Percentiles rank a stretch among this genome's conserved stretches.
Conservation (phyloP, 2,797 vertebrate genomes). For the Halcyon smyrnensis region DNA sequence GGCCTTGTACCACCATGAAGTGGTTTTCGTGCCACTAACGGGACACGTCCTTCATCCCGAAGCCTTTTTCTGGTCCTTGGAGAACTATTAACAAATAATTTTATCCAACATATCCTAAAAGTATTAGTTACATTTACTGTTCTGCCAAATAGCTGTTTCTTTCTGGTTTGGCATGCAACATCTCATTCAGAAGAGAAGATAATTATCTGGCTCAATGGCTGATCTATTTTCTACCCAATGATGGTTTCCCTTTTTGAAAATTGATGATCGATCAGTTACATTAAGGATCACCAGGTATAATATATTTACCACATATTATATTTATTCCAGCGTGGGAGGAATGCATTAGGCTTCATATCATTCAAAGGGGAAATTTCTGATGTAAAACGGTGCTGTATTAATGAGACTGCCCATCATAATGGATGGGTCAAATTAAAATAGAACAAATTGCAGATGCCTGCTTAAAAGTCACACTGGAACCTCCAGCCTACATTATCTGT, state of each 20-base stretch:
- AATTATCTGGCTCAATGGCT: slow-evolving; percentile 47
- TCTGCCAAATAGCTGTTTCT: slow-evolving; percentile 45
- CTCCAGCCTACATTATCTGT: background rate
- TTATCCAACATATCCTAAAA: slow-evolving; percentile 13
- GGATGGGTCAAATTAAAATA: slow-evolving; percentile 51
- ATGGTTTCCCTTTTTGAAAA: slow-evolving; percentile 25
- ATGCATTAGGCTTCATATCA: slow-evolving; percentile 14
- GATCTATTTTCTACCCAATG: slow-evolving; percentile 46
- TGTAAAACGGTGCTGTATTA: slow-evolving; percentile 19
- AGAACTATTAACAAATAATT: background rate
- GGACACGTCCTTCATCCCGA: background rate
- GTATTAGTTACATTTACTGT: slow-evolving; percentile 22
- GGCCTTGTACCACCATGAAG: background rate
- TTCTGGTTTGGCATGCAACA: slow-evolving; percentile 50
- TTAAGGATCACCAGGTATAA: slow-evolving; percentile 42
- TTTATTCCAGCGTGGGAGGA: slow-evolving; percentile 44
- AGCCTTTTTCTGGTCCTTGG: background rate
- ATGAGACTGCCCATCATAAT: slow-evolving; percentile 42
- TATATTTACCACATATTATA: slow-evolving; percentile 23
- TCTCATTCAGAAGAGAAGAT: slow-evolving; percentile 31
- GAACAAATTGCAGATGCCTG: slow-evolving; percentile 46
- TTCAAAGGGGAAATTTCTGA: slow-evolving; percentile 34
- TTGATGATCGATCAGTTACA: slow-evolving; percentile 41
- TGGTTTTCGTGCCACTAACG: background rate
- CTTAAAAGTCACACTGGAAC: slow-evolving; percentile 32